phyloP scores from a whole-genome alignment of 2,797 vertebrate species.

The Chaenodraco wilsoni region DNA sequence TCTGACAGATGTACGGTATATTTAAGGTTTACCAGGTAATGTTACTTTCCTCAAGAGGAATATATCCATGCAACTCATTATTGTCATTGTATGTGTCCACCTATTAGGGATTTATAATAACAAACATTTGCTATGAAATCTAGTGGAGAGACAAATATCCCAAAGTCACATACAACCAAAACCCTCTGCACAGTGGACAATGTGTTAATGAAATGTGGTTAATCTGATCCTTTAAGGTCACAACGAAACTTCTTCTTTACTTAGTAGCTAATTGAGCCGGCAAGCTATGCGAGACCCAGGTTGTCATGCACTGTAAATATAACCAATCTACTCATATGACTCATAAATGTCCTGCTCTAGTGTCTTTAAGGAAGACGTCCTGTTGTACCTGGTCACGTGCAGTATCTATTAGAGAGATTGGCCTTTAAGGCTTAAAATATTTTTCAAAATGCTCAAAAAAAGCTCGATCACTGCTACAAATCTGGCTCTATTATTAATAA shows the following conservation, averaged over 20 bases:
- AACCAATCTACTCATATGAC: neutral
- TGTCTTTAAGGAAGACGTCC: too few relatives aligned
- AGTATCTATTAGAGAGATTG: neutral
- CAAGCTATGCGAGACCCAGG: neutral
- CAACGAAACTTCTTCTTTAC: too few relatives aligned
- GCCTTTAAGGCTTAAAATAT: neutral
- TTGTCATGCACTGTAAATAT: neutral
- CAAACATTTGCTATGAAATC: too few relatives aligned
- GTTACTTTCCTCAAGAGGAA: neutral
- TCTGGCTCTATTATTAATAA: neutral
- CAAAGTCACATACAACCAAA: neutral
- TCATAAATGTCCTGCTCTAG: neutral
- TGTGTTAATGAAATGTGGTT: too few relatives aligned
- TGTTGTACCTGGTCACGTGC: neutral
- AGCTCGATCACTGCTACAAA: neutral
- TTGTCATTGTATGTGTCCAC: neutral
- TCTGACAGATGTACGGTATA: neutral
- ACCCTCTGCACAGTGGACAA: too few relatives aligned
- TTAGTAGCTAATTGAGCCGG: too few relatives aligned
- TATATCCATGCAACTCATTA: neutral
- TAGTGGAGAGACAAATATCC: neutral
- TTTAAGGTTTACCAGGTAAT: neutral
- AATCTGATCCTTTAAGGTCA: too few relatives aligned
- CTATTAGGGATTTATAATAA: neutral
- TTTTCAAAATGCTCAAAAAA: neutral